Percentiles rank a stretch among this genome's conserved stretches.
These are phyloP conservation scores for Ptychobarbus kaznakovi DNA, from an alignment of 2,797 vertebrate species.

Conservation along the genomic window DNA sequence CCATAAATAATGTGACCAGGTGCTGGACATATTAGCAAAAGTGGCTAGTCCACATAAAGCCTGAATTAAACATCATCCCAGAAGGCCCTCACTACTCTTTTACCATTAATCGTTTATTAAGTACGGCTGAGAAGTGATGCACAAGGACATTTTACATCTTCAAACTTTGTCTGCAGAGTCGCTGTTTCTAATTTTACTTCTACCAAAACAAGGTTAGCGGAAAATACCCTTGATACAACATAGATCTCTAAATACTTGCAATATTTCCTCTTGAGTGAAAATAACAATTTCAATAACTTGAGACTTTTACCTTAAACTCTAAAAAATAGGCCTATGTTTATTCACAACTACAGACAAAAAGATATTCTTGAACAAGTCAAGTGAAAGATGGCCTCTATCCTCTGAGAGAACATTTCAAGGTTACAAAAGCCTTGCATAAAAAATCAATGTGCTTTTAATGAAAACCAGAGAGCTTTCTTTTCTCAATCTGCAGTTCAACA, in stretches of 20 bases:
- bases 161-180: neutral
- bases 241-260: slow-evolving; percentile 2
- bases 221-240: neutral
- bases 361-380: slow-evolving; percentile 37
- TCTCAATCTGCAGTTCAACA: slow-evolving; percentile 33
- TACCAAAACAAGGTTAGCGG: neutral
- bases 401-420: slow-evolving; percentile 49
- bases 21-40: slow-evolving; percentile 36
- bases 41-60: slow-evolving; percentile 22
- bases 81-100: slow-evolving; percentile 1
- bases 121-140: neutral
- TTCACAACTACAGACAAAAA: slow-evolving; percentile 22
- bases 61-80: slow-evolving; percentile 35
- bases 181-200: neutral
- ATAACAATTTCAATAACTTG: neutral
- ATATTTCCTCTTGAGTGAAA: slow-evolving; percentile 1
- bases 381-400: slow-evolving; percentile 26
- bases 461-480: slow-evolving; percentile 27
- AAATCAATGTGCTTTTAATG: slow-evolving; percentile 46
- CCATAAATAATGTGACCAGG: slow-evolving; percentile 52
- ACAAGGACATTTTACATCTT: slow-evolving; percentile 10
- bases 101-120: slow-evolving; percentile 26
- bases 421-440: slow-evolving; percentile 38
- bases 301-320: slow-evolving; percentile 12
- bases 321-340: neutral